Evolutionary conservation across 1,140 invertebrate species (phyloP), one percentile per base, ranked within the genome.

Genomic region (Achatina immaculata): DNA sequence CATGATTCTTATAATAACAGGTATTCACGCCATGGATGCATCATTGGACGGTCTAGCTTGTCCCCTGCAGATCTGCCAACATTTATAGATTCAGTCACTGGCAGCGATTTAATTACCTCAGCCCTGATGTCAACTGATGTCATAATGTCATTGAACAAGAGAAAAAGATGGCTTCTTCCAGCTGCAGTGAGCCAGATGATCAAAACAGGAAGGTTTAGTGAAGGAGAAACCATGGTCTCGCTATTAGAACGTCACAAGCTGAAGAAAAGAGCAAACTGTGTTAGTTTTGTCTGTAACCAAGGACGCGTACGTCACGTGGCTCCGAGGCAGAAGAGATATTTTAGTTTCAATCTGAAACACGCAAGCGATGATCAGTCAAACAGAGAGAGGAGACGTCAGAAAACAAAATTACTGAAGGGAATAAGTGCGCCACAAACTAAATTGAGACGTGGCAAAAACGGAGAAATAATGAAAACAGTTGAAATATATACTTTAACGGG

Each of bases 211-310:
- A 24, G 72, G 43, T 72, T 79, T 4, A 28, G 40, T 24, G 72
- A 83, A 6, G 34, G 36, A 0, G 68, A 72, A 42, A 42, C 69
- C 14, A 85, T 62, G 51, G 71, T 85, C 31, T 81, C 81, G 3
- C n/a, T 85, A 31, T 42, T 82, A 19, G 82, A 85, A 72, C 73
- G 78, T 7, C 84, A 85, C 65, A 85, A 85, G 55, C 69, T 85
- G 28, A 83, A 82, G 43, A 73, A 72, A 42, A 65, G 51, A 40
- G 78, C 82, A 31, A 83, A 82, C 68, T 83, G 82, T 55, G 76
- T 84, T 65, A 80, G 81, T 55, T 85, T 82, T 77, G 69, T 65
- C 65, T 75, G 78, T 68, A 83, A 80, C 62, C 71, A 75, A 42
- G 81, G 84, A 28, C 43, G 34, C 1, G 45, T 78, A 1, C 77